Percentiles rank a stretch among this genome's conserved stretches.
phyloP scores from a whole-genome alignment of 2,888 invertebrate genomes.

The Agrilus cyanescens region DNA sequence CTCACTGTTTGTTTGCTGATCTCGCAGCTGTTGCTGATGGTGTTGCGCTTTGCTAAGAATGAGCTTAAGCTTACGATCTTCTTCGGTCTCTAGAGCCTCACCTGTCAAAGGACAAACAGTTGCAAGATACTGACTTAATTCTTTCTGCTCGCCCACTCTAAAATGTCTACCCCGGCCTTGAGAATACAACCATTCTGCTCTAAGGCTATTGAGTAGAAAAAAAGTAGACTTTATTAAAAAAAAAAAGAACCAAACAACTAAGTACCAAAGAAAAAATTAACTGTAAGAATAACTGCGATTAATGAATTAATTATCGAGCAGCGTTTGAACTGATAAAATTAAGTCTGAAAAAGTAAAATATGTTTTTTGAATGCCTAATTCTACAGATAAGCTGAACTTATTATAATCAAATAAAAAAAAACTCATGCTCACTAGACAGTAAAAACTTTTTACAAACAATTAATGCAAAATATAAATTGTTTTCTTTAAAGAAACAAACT shows the following conservation, averaged over 20 bases:
- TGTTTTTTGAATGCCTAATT: too few species aligned
- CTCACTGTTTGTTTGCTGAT: conserved; percentile 42
- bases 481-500: too few species aligned
- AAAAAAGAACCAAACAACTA: not conserved
- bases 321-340: too few species aligned
- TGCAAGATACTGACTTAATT: conserved; percentile 70
- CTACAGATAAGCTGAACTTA: too few species aligned
- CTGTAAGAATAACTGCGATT: too few species aligned
- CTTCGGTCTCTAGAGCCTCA: conserved; percentile 69
- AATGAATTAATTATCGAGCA: too few species aligned
- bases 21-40: conserved; percentile 73
- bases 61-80: conserved; percentile 73
- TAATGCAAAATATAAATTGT: too few species aligned
- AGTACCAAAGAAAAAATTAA: not conserved
- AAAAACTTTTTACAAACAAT: too few species aligned
- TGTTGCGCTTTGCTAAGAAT: conserved; percentile 85
- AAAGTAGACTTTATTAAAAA: not conserved
- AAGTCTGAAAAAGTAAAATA: too few species aligned
- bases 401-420: too few species aligned
- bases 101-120: conserved; percentile 76
- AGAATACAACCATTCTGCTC: conserved; percentile 92
- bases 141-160: conserved; percentile 72
- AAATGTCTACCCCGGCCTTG: conserved; percentile 87
- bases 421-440: too few species aligned
- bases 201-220: conserved; percentile 47